phyloP scores from a whole-genome alignment of 2,888 invertebrate genomes.

The Megamerina dolium region DNA sequence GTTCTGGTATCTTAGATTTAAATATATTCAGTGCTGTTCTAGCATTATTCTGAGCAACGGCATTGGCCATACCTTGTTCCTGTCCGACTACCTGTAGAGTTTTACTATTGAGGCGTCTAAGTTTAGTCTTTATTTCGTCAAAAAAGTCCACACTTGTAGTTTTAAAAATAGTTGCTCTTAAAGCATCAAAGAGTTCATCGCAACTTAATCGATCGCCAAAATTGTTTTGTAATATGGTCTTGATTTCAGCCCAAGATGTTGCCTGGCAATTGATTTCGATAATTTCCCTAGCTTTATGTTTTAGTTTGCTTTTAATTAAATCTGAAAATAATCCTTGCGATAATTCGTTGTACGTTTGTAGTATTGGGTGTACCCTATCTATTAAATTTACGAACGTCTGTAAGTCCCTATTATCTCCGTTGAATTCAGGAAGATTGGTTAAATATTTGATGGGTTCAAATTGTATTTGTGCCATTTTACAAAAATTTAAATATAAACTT shows the following conservation, averaged over 20 bases:
- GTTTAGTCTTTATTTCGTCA: slow-evolving; percentile 16
- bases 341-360: slow-evolving; percentile 13
- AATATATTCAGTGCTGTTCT: slow-evolving; percentile 20
- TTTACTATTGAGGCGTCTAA: slow-evolving; percentile 18
- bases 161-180: slow-evolving; percentile 13
- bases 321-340: slow-evolving; percentile 18
- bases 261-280: slow-evolving; percentile 20
- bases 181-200: slow-evolving; percentile 16
- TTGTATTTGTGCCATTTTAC: slow-evolving; percentile 6
- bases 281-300: slow-evolving; percentile 16
- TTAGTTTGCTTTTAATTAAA: slow-evolving; percentile 16
- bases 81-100: slow-evolving; percentile 7
- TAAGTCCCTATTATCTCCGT: slow-evolving; percentile 8
- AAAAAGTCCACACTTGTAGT: slow-evolving; percentile 16
- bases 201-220: slow-evolving; percentile 15
- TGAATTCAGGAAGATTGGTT: slow-evolving; percentile 12
- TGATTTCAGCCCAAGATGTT: slow-evolving; percentile 17
- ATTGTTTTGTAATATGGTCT: slow-evolving; percentile 16
- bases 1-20: slow-evolving; percentile 21
- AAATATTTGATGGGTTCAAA: slow-evolving; percentile 11
- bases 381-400: slow-evolving; percentile 11
- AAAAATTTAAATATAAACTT: no score
- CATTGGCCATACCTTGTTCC: slow-evolving; percentile 8
- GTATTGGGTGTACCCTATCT: slow-evolving; percentile 14
- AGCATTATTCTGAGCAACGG: slow-evolving; percentile 15